Evolutionary conservation across 35 echinoderm and acorn worm species (phyloP).

Genomic region (Anneissia japonica): DNA sequence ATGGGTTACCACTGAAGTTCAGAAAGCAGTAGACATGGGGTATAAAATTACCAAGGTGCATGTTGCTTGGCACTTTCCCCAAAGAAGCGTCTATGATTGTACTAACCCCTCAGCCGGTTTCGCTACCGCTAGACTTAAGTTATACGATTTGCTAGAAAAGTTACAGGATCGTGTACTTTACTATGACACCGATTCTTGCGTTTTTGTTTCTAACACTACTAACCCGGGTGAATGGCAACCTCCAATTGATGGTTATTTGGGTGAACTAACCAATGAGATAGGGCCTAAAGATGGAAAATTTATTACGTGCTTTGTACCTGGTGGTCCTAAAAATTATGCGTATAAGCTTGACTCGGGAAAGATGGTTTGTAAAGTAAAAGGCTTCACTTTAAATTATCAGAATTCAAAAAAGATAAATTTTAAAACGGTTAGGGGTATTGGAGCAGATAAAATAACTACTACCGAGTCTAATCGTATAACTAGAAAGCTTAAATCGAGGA

Average conservation of each 20-base stretch:
- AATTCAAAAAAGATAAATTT: constrained; percentile 40
- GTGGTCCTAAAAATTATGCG: constrained; percentile 50
- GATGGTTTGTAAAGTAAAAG: constrained; percentile 40
- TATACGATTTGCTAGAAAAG: constrained; percentile 8
- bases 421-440: constrained; percentile 26
- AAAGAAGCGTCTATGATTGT: background rate
- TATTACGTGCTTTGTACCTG: constrained; percentile 3
- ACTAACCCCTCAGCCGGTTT: too few relatives aligned
- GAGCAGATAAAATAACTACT: background rate
- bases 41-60: background rate
- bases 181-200: constrained; percentile 22
- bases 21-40: constrained; percentile 7
- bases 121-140: background rate
- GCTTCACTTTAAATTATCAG: constrained; percentile 55
- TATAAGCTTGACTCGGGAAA: constrained; percentile 45
- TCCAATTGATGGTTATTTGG: background rate
- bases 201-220: background rate
- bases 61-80: background rate
- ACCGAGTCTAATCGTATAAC: constrained; percentile 47
- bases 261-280: too few relatives aligned
- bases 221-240: background rate
- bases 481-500: constrained; percentile 4
- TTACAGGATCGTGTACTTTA: constrained; percentile 17
- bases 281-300: too few relatives aligned
- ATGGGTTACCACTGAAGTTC: background rate